Conservation (phyloP, 2,797 vertebrate genomes). For the Chaetophractus vellerosus region DNA sequence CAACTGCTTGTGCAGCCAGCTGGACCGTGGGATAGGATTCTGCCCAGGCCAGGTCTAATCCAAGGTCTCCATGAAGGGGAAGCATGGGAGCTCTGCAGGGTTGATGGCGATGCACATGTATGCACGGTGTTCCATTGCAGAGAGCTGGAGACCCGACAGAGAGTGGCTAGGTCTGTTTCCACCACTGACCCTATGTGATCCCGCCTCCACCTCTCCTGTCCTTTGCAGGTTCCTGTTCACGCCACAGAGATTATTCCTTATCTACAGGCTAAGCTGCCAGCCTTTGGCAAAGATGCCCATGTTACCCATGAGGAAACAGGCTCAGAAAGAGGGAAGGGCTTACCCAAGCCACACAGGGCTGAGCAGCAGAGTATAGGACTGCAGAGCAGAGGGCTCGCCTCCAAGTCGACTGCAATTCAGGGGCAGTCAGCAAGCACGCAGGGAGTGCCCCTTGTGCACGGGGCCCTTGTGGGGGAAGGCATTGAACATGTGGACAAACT, state of each 20-base stretch:
- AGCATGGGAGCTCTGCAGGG: accelerated
- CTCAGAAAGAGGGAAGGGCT: no score
- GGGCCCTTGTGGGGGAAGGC: no score
- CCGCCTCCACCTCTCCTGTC: no score
- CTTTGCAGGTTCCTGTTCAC: not conserved
- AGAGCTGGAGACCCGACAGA: not conserved
- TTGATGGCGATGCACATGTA: accelerated
- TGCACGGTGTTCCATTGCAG: accelerated
- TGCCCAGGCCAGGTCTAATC: not conserved
- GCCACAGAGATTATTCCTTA: no score
- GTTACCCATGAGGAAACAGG: no score
- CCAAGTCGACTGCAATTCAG: not conserved
- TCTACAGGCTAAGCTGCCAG: no score
- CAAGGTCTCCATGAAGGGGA: not conserved
- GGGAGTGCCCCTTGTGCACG: accelerated
- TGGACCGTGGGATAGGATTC: not conserved
- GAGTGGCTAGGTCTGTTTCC: not conserved
- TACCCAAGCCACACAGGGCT: no score
- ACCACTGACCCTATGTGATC: not conserved
- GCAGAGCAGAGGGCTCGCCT: no score
- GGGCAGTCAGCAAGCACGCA: not conserved
- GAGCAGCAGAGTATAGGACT: not conserved
- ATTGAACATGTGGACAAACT: not conserved
- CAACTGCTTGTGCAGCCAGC: not conserved
- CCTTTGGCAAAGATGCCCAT: not conserved